Evolutionary conservation across 2,113 vertebrate genomes (phyloP).

Genomic region (Hyaena hyaena): DNA sequence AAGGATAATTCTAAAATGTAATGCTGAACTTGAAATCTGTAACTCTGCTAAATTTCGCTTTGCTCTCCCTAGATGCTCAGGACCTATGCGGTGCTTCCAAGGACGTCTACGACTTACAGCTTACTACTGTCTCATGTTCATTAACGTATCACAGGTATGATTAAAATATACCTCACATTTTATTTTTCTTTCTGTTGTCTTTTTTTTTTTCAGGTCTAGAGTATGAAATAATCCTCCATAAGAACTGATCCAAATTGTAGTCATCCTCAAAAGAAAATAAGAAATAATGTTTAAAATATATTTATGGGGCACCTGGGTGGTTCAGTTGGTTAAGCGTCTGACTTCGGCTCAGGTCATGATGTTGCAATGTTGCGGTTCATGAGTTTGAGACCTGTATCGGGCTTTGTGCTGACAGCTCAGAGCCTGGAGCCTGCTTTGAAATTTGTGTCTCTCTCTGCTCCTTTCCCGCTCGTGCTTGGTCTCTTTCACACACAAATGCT

Average conservation of each 20-base stretch:
- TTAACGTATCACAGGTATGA: background rate
- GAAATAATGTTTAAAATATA: background rate
- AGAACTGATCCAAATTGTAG: background rate
- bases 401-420: too few species aligned
- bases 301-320: too few species aligned
- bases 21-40: conserved; percentile 19
- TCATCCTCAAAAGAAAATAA: background rate
- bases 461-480: too few species aligned
- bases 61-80: background rate
- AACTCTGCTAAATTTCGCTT: background rate
- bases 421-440: too few species aligned
- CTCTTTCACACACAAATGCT: too few species aligned
- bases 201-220: background rate
- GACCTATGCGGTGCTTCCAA: background rate
- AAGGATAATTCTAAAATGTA: conserved; percentile 40
- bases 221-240: background rate
- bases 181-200: background rate
- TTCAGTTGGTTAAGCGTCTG: too few species aligned
- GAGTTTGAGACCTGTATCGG: too few species aligned
- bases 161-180: background rate
- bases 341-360: too few species aligned
- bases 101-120: background rate
- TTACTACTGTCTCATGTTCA: background rate
- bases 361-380: too few species aligned
- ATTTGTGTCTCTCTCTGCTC: too few species aligned